Evolutionary conservation across 2,113 vertebrate genomes (phyloP), one percentile per base, ranked within the genome.

Genomic region (Hippocampus guttulatus): DNA sequence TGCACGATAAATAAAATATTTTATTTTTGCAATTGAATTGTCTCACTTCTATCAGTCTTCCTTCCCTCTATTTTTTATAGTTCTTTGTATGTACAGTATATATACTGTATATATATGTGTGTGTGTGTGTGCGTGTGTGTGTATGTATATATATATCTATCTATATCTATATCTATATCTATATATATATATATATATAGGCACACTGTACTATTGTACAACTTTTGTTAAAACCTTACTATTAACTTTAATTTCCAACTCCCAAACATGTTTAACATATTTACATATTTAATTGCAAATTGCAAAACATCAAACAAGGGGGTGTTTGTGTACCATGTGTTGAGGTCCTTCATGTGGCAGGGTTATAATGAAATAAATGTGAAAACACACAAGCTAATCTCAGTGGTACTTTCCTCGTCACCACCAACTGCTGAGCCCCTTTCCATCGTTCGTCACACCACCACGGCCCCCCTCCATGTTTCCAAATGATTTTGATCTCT

Each of bases 351-450:
- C 70, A 79, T 84, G 78, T 84, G 81, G 83, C 78, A 81, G 73
- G 77, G 77, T 87, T 81, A 57, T 58, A 69, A 76, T 85, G 73
- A 83, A 86, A 81, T 81, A 71, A 88, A 86, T 84, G 75, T 80
- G 77, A 85, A 88, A 87, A 83, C 76, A 80, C 87, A 86, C 79
- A 81, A 82, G 81, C 84, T 86, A 85, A 86, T 85, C 79, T 84
- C 76, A 43, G 62, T 76, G 63, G 76, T 81, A 89, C 80, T 85
- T 76, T 85, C 80, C 78, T 67, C 43, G 78, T 84, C 77, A 69
- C 86, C 87, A 75, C 87, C 88, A 88, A 71, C 83, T 83, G 73
- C 83, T 86, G 70, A 77, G 71, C 70, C 72, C 64, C 74, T 84
- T 77, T 74, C 69, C 43, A 16, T 73, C 41, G 51, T 69, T 33